A percentile compares a stretch with the other conserved stretches of the same genome.
Evolutionary conservation across 2,888 invertebrate genomes (phyloP).

Genomic region (Trichogramma dendrolimi): DNA sequence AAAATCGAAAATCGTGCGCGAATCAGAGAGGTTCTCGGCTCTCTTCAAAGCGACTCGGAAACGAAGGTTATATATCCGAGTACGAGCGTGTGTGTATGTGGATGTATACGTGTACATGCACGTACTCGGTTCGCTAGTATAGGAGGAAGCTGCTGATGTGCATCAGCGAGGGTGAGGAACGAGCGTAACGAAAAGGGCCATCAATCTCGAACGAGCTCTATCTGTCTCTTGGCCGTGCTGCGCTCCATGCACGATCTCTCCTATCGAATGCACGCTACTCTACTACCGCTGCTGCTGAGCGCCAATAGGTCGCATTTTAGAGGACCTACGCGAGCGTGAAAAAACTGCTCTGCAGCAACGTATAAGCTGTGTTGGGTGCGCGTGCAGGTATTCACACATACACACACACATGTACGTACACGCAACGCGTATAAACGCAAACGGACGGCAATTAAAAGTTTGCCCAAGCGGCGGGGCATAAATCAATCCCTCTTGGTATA

Average conservation of each 20-base stretch:
- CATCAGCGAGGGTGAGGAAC: background rate
- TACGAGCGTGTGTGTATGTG: background rate
- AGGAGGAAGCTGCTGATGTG: background rate
- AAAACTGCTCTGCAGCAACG: too few relatives aligned
- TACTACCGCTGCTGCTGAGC: background rate
- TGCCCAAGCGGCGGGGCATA: slow-evolving; percentile 32
- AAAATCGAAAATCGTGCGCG: too few relatives aligned
- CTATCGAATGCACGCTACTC: background rate
- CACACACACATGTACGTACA: slow-evolving; percentile 10
- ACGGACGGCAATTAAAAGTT: slow-evolving; percentile 41
- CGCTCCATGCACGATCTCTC: background rate
- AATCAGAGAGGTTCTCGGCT: too few relatives aligned
- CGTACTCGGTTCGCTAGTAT: background rate
- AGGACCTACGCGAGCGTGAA: too few relatives aligned
- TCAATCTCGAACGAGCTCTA: slow-evolving; percentile 25
- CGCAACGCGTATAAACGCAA: slow-evolving; percentile 26
- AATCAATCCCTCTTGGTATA: slow-evolving; percentile 29
- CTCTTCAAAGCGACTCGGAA: too few relatives aligned
- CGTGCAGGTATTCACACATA: slow-evolving; percentile 9
- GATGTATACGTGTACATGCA: background rate
- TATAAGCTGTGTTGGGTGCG: too few relatives aligned
- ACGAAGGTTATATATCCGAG: background rate
- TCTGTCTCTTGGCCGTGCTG: slow-evolving; percentile 24
- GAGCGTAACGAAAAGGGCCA: slow-evolving; percentile 12
- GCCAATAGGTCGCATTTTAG: slow-evolving; percentile 3